These are phyloP conservation scores for Acanthosepion pharaonis DNA, from an alignment of 2,888 invertebrate species.

Conservation along the genomic window DNA sequence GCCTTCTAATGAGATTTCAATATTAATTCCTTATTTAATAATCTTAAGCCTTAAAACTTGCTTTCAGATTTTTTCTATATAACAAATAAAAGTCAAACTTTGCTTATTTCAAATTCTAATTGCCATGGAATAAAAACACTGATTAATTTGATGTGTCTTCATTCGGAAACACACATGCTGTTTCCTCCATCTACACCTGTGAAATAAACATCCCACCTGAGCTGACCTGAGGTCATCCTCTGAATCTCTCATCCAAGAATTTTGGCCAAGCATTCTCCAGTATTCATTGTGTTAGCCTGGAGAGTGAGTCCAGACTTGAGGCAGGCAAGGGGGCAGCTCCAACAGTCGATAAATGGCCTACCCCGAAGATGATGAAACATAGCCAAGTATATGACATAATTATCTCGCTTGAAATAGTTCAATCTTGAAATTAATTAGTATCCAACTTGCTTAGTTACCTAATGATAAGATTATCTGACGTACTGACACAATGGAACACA, in stretches of 20 bases:
- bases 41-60: neutral
- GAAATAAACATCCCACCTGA: neutral
- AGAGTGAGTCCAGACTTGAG: neutral
- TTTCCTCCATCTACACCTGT: neutral
- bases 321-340: neutral
- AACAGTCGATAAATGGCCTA: slow-evolving; percentile 13
- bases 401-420: slow-evolving; percentile 33
- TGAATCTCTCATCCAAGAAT: neutral
- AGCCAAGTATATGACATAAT: slow-evolving; percentile 33
- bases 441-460: slow-evolving; percentile 13
- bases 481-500: neutral
- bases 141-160: neutral
- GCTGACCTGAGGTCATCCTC: neutral
- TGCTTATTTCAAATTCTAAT: neutral
- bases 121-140: neutral
- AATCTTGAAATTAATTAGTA: slow-evolving; percentile 33
- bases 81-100: too few species aligned
- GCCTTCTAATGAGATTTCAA: neutral
- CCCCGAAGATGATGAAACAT: slow-evolving; percentile 5
- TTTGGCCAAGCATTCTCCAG: slow-evolving; percentile 33
- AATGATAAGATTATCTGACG: slow-evolving; percentile 33
- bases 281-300: neutral
- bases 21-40: neutral
- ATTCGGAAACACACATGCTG: neutral
- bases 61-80: neutral